Evolutionary conservation across 2,888 invertebrate species (phyloP), one percentile per base, ranked within the genome.

Genomic region (Scrobipalpa costella): DNA sequence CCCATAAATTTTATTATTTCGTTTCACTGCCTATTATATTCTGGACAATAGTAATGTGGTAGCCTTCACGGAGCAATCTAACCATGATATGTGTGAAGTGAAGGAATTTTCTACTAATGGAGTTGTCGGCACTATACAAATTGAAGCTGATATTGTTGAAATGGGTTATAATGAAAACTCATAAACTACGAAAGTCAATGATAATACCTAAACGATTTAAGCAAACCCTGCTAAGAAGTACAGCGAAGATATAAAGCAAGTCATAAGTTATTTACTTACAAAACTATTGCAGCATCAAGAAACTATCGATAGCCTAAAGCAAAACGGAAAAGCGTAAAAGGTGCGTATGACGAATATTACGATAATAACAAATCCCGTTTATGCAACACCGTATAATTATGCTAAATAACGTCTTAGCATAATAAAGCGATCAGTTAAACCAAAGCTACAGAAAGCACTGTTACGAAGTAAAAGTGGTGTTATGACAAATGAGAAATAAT

Each of bases 381-480:
- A 61, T n/a, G 61, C 44, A 63, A 63, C 33, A 60, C 38, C 33
- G 33, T n/a, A 33, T 55, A 55, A 27, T 27, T 27, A 44, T 52
- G 47, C 49, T 49, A 59, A 67, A 40, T 64, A 63, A 64, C 55
- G 11, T 33, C 15, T 66, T 58, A 36, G 68, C 52, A 71, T 68
- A 71, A 67, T 70, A 70, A 66, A 68, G 61, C 63, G 40, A 72
- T 71, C 64, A 68, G 50, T 65, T 49, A 33, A 66, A 57, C 34
- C 63, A 38, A 38, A 38, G 36, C 57, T 38, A 55, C 13, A 52
- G 34, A 59, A 52, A 63, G 36, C 27, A 50, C 52, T 9, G 59
- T 50, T 49, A 49, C 62, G 38, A 50, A 36, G 50, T 57, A 62
- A 62, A 49, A 58, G 57, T 57, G 57, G 11, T 19, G 49, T 63